phyloP scores from a whole-genome alignment of 2,113 vertebrate genomes.

The Orycteropus afer region DNA sequence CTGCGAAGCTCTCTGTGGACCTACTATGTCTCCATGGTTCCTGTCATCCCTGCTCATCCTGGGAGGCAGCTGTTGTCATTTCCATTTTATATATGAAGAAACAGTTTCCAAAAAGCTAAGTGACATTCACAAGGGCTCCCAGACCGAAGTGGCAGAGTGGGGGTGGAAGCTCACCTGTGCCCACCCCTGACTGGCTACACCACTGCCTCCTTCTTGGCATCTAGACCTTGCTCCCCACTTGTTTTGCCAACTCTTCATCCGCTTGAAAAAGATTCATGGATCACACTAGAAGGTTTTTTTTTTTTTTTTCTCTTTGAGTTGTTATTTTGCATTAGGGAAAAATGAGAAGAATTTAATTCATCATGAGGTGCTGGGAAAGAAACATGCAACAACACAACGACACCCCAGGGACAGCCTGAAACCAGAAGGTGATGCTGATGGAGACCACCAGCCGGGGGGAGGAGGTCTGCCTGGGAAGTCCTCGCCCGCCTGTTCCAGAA shows the following conservation, averaged over 20 bases:
- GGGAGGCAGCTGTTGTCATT: neutral
- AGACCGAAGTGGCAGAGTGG: rapidly evolving
- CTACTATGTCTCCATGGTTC: rapidly evolving
- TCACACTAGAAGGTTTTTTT: neutral
- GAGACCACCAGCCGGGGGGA: rapidly evolving
- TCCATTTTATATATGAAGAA: neutral
- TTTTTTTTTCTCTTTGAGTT: neutral
- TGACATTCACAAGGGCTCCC: rapidly evolving
- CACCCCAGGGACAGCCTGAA: neutral
- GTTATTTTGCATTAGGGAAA: constrained; percentile 46
- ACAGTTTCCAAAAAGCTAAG: rapidly evolving
- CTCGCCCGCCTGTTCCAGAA: rapidly evolving
- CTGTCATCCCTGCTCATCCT: rapidly evolving
- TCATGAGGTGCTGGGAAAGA: neutral
- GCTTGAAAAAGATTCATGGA: neutral
- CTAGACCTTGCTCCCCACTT: neutral
- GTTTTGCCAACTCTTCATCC: rapidly evolving
- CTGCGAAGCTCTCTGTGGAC: neutral
- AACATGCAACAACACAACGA: neutral
- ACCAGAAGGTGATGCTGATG: rapidly evolving
- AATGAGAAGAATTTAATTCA: constrained; percentile 71
- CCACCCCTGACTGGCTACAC: no score
- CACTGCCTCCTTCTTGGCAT: neutral
- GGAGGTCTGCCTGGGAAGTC: neutral
- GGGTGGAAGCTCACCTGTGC: neutral